Evolutionary conservation across 1,140 invertebrate genomes (phyloP).

Genomic region (Heliconius hermathena): DNA sequence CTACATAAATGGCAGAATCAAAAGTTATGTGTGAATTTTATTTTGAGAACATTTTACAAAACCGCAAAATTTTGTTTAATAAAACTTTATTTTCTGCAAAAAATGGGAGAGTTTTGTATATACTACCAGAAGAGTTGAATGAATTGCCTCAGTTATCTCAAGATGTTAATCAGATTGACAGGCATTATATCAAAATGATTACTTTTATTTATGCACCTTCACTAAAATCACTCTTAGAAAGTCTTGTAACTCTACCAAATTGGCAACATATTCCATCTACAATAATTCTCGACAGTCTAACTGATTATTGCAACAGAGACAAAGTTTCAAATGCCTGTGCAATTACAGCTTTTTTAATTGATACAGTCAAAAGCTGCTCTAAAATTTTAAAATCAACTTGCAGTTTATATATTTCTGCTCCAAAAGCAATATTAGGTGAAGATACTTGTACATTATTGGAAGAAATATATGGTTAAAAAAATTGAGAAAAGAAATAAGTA

Average conservation of each 20-base stretch:
- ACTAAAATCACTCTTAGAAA: conserved; percentile 60
- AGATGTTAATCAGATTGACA: conserved; percentile 58
- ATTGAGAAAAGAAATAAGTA: conserved; percentile 5
- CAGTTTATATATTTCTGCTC: conserved; percentile 56
- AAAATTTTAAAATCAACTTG: conserved; percentile 44
- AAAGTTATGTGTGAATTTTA: conserved; percentile 48
- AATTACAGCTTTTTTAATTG: conserved; percentile 58
- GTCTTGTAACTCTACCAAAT: conserved; percentile 55
- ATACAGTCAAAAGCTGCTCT: conserved; percentile 56
- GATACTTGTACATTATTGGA: conserved; percentile 57
- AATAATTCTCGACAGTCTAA: conserved; percentile 68
- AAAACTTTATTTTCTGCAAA: conserved; percentile 57
- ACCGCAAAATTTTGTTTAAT: conserved; percentile 63
- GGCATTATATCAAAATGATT: conserved; percentile 74
- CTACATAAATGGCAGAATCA: conserved; percentile 26
- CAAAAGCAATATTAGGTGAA: conserved; percentile 51
- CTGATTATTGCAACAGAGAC: conserved; percentile 54
- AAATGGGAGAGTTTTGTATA: conserved; percentile 71
- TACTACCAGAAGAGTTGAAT: conserved; percentile 63
- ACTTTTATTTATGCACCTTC: conserved; percentile 67
- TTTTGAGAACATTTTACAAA: conserved; percentile 50
- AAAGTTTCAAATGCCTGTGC: conserved; percentile 65
- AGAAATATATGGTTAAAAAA: conserved; percentile 54
- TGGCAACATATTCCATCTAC: conserved; percentile 72
- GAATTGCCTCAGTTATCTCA: conserved; percentile 69